phyloP scores from a whole-genome alignment of 2,113 vertebrate species.

The Trogon surrucura region DNA sequence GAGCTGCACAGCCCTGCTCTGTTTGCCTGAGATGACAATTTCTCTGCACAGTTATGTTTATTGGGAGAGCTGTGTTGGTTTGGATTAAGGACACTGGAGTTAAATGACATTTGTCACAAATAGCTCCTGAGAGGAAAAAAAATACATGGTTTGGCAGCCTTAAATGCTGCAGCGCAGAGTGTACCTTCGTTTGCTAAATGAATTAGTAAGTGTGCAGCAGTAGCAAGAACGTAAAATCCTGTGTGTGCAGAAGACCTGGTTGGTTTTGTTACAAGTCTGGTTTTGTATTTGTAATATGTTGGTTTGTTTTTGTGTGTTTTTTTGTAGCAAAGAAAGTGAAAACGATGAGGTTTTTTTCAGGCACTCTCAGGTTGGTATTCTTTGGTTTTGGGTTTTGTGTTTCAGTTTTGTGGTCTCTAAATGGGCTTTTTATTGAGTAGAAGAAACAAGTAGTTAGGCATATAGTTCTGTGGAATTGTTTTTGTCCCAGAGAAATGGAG shows the following conservation, averaged over 20 bases:
- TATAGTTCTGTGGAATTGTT: not conserved
- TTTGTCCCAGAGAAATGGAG: not conserved
- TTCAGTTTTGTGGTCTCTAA: not conserved
- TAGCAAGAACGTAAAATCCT: not conserved
- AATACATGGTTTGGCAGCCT: not conserved
- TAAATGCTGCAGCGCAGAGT: not conserved
- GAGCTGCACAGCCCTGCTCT: not conserved
- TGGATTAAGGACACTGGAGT: not conserved
- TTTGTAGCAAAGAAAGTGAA: constrained; percentile 77
- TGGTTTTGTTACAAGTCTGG: constrained; percentile 22
- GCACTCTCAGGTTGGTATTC: constrained; percentile 74
- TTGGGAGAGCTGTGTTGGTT: not conserved
- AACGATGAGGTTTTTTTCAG: constrained; percentile 47
- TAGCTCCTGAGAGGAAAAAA: not conserved
- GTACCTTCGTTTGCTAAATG: not conserved
- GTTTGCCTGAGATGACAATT: not conserved
- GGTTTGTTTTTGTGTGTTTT: constrained; percentile 16
- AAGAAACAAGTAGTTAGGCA: not conserved
- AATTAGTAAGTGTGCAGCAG: not conserved
- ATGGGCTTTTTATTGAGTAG: not conserved
- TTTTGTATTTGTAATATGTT: constrained; percentile 35
- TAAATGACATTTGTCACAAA: not conserved
- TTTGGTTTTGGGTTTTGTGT: not conserved
- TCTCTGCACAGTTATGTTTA: not conserved
- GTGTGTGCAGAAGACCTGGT: not conserved